Percentiles rank a stretch among this genome's conserved stretches.
Conservation (phyloP, 1,140 invertebrate species). For the Mycetomoellerius zeteki region DNA sequence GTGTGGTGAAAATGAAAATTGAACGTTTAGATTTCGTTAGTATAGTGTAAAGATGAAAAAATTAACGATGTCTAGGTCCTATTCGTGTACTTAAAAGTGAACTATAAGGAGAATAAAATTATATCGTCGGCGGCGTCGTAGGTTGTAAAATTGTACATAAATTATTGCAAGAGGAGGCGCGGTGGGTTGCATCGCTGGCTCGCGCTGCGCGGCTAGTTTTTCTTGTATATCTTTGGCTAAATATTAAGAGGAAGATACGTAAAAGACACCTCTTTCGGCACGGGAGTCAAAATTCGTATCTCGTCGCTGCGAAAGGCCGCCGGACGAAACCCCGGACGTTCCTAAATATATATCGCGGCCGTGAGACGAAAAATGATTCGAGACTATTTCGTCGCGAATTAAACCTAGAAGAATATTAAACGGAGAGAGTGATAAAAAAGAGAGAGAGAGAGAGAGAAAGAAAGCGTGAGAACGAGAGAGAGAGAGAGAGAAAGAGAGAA, state of each 20-base stretch:
- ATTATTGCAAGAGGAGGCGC: conserved; percentile 86
- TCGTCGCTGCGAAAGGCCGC: conserved; percentile 65
- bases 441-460: conserved; percentile 25
- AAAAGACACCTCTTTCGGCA: conserved; percentile 67
- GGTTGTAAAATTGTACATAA: conserved; percentile 88
- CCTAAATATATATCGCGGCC: conserved; percentile 71
- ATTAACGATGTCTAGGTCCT: conserved; percentile 87
- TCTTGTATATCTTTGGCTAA: conserved; percentile 76
- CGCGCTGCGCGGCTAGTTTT: conserved; percentile 79
- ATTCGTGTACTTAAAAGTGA: conserved; percentile 85
- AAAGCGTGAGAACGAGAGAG: conserved; percentile 17
- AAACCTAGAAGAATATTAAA: conserved; percentile 50
- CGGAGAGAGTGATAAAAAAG: conserved; percentile 10
- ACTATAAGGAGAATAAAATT: conserved; percentile 84
- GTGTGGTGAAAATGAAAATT: conserved; percentile 87
- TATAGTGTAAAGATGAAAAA: conserved; percentile 86
- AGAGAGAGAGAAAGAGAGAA: conserved; percentile 12
- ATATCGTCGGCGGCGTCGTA: conserved; percentile 87
- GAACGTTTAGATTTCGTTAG: conserved; percentile 88
- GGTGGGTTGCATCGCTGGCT: conserved; percentile 81
- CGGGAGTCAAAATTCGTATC: conserved; percentile 72
- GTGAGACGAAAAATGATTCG: conserved; percentile 46
- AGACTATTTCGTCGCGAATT: conserved; percentile 63
- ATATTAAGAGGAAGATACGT: conserved; percentile 57
- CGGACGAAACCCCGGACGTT: conserved; percentile 69